Evolutionary conservation across 53 echinoderm and acorn worm species (phyloP), one percentile per base, ranked within the genome.

Genomic region (Paelopatides confundens): DNA sequence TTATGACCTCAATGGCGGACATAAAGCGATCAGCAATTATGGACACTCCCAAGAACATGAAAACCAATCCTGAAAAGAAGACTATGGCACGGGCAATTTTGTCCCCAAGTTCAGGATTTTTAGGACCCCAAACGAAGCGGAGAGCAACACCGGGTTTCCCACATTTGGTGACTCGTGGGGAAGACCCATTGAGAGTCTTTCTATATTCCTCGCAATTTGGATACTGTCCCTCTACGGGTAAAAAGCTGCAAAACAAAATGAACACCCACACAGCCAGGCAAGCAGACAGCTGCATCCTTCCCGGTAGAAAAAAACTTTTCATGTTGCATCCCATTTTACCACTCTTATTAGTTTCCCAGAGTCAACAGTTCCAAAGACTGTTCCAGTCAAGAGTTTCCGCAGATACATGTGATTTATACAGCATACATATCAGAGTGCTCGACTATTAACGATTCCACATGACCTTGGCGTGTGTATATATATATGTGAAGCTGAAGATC

Each of bases 11-110:
- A 26, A 97, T 97, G 33, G 98, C 89, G 2, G 98, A 95, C 98
- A 97, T 97, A 58, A 97, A 97, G 58, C 98, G 93, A 70, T 97
- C 98, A 17, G 98, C 98, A 31, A 97, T 95, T 53, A 97, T 97
- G 36, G 98, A 97, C 14, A 97, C 98, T 7, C 98, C 98, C 47
- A 97, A 81, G 85, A 97, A 97, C 89, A 97, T 93, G 87, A 95
- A 97, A 40, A 71, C 77, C 35, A 97, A 85, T 28, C 89, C 92
- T 21, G 91, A 52, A 68, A 97, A 97, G 91, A 93, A 97, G 35
- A 97, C 92, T 30, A 94, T 94, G 3, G 98, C 98, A 13, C 98
- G 85, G 37, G 95, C 98, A 63, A 93, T 70, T 71, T 85, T 90
- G 82, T 97, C 98, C 62, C 94, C 94, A 5, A 92, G 62, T 15